Percentiles rank a stretch among this genome's conserved stretches.
These are phyloP conservation scores for Parauchenoglanis punctatus DNA, from an alignment of 2,797 vertebrate species.

Conservation along the genomic window DNA sequence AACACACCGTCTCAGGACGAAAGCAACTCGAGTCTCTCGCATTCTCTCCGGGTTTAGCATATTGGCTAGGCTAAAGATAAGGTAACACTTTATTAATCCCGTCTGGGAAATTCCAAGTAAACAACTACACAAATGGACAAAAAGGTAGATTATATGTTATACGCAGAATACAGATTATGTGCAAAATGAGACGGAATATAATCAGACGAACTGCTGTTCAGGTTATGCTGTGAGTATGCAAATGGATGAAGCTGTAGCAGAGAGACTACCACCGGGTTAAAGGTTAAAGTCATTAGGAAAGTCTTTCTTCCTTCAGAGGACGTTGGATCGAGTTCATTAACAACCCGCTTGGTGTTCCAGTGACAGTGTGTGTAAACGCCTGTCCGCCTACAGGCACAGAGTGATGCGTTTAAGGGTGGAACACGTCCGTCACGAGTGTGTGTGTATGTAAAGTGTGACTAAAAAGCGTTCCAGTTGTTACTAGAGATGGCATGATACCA, in stretches of 20 bases:
- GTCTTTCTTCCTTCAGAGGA: background rate
- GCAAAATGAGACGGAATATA: background rate
- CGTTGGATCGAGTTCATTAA: background rate
- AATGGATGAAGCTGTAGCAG: no score
- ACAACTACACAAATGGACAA: background rate
- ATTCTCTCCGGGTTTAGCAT: background rate
- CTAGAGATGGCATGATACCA: background rate
- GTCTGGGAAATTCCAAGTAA: background rate
- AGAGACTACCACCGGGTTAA: background rate
- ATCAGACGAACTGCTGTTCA: background rate
- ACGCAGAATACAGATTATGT: background rate
- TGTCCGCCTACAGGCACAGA: background rate
- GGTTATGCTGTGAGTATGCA: background rate
- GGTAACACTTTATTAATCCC: background rate
- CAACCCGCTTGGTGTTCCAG: background rate
- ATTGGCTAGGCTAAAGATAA: background rate
- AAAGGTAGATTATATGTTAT: background rate
- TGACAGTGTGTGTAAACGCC: slow-evolving; percentile 3
- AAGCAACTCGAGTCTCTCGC: background rate
- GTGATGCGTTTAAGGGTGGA: slow-evolving; percentile 1
- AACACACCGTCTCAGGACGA: background rate
- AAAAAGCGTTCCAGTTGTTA: background rate
- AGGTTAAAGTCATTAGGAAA: background rate
- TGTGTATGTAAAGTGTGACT: background rate
- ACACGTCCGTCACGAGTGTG: background rate